phyloP scores from a whole-genome alignment of 2,113 vertebrate species.

The Columbina picui region DNA sequence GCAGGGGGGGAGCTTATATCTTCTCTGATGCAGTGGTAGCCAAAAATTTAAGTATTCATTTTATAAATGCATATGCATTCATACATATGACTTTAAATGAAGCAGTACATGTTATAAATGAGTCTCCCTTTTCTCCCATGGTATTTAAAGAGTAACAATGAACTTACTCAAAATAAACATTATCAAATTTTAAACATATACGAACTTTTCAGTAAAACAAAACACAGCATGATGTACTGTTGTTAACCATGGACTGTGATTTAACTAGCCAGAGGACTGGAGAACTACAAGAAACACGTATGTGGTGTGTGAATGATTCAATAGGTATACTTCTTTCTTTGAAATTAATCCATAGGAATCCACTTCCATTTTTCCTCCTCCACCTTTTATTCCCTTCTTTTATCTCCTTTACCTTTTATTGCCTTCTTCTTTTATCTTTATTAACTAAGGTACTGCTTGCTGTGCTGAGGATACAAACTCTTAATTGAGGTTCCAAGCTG shows the following conservation, averaged over 20 bases:
- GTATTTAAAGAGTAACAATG: neutral
- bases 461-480: neutral
- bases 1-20: neutral
- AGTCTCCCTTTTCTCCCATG: neutral
- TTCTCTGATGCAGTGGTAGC: neutral
- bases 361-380: neutral
- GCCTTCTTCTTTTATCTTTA: neutral
- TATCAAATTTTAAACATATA: neutral
- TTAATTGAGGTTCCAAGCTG: neutral
- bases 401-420: neutral
- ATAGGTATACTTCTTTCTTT: neutral
- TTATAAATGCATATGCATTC: neutral
- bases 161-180: neutral
- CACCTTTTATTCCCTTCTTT: neutral
- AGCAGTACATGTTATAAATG: neutral
- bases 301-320: neutral
- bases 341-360: constrained; percentile 3
- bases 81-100: neutral
- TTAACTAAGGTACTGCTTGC: neutral
- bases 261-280: neutral
- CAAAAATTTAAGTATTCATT: neutral
- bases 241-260: neutral
- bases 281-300: neutral
- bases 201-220: neutral
- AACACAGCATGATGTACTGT: neutral